phyloP scores from a whole-genome alignment of 2,113 vertebrate species.

The Megaleporinus macrocephalus region DNA sequence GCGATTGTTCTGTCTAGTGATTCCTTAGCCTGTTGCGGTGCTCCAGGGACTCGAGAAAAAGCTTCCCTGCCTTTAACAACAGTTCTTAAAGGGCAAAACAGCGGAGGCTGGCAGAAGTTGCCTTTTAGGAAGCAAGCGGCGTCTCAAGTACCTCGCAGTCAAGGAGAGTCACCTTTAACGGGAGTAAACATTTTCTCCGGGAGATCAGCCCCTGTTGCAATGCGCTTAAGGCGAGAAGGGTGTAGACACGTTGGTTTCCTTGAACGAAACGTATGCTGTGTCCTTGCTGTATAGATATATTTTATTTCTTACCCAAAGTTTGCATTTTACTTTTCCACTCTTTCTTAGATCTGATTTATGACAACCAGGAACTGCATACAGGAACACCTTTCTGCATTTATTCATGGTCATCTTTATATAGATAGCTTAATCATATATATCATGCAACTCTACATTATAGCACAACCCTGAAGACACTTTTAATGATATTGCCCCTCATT shows the following conservation, averaged over 20 bases:
- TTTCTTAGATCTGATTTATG: too few relatives aligned
- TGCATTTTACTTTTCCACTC: background rate
- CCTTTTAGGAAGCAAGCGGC: slow-evolving; percentile 12
- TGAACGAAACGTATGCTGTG: slow-evolving; percentile 7
- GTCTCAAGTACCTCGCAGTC: slow-evolving; percentile 37
- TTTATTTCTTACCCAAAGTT: background rate
- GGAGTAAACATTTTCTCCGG: slow-evolving; percentile 30
- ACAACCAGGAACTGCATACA: too few relatives aligned
- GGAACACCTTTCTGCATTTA: too few relatives aligned
- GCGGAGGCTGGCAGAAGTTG: slow-evolving; percentile 13
- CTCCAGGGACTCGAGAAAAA: slow-evolving; percentile 40
- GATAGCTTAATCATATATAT: too few relatives aligned
- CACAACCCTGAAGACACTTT: too few relatives aligned
- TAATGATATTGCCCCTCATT: too few relatives aligned
- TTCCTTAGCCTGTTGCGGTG: slow-evolving; percentile 34
- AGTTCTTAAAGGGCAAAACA: slow-evolving; percentile 20
- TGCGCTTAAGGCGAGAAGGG: slow-evolving; percentile 6
- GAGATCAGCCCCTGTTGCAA: slow-evolving; percentile 22
- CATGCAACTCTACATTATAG: too few relatives aligned
- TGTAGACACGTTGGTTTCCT: background rate
- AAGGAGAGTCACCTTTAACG: slow-evolving; percentile 27
- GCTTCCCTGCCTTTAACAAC: slow-evolving; percentile 21
- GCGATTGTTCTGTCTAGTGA: slow-evolving; percentile 38
- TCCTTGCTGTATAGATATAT: background rate
- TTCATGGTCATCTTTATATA: too few relatives aligned